Evolutionary conservation across 1,140 invertebrate genomes (phyloP).

Genomic region (Arion vulgaris): DNA sequence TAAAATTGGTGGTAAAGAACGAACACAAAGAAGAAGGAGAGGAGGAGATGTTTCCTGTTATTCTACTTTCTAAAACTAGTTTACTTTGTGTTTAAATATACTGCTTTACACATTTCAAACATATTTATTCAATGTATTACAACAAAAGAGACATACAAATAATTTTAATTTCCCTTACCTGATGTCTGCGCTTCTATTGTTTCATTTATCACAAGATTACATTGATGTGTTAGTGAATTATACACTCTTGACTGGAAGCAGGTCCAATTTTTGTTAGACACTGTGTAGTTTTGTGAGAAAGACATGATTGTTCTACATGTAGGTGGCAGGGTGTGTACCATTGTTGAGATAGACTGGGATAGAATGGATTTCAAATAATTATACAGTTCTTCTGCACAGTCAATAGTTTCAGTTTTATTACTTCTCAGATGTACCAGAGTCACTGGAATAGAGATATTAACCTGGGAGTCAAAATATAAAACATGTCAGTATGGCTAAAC

Average conservation of each 20-base stretch:
- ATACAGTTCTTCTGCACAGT: slow-evolving; percentile 23
- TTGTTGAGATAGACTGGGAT: neutral
- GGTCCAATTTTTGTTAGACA: slow-evolving; percentile 10
- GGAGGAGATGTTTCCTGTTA: too few relatives aligned
- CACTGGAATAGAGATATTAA: slow-evolving; percentile 35
- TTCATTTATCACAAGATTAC: neutral
- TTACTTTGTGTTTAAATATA: too few relatives aligned
- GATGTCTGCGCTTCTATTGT: neutral
- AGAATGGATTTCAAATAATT: neutral
- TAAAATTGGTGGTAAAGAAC: too few relatives aligned
- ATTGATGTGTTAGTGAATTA: slow-evolving; percentile 30
- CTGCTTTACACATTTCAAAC: too few relatives aligned
- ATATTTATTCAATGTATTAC: too few relatives aligned
- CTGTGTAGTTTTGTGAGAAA: slow-evolving; percentile 14
- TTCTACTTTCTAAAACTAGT: too few relatives aligned
- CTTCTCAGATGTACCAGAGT: slow-evolving; percentile 32
- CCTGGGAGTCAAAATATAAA: slow-evolving; percentile 2
- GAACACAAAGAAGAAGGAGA: too few relatives aligned
- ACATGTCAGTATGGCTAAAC: neutral
- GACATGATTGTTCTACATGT: slow-evolving; percentile 3
- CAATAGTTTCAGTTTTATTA: slow-evolving; percentile 2
- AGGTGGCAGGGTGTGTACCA: neutral
- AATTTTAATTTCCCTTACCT: neutral
- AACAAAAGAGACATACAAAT: too few relatives aligned
- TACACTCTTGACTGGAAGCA: slow-evolving; percentile 17